These are phyloP conservation scores for Peromyscus maniculatus DNA, from an alignment of 2,113 vertebrate species.

Conservation along the genomic window DNA sequence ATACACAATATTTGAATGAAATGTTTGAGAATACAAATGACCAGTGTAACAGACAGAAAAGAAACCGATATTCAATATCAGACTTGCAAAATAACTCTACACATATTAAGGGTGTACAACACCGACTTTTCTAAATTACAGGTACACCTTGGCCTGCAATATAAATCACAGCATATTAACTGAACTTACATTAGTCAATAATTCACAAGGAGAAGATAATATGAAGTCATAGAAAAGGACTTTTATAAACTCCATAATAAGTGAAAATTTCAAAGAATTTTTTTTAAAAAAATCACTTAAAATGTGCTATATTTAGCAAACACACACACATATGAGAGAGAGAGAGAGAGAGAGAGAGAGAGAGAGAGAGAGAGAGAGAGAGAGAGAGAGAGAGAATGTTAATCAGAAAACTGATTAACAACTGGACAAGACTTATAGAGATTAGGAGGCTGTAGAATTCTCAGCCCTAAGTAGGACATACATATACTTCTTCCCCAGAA, in stretches of 20 bases:
- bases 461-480: not conserved
- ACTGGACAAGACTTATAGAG: not conserved
- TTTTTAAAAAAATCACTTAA: not conserved
- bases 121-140: slow-evolving; percentile 4
- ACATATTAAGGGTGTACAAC: not conserved
- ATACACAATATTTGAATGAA: not conserved
- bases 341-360: too few relatives aligned
- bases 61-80: not conserved
- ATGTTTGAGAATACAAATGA: not conserved
- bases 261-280: not conserved
- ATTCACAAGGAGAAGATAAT: not conserved
- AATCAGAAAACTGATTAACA: too few relatives aligned
- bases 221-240: not conserved
- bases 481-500: not conserved
- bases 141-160: not conserved
- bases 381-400: too few relatives aligned
- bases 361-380: too few relatives aligned
- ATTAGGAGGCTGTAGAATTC: not conserved
- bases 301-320: not conserved
- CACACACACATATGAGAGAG: too few relatives aligned
- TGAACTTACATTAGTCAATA: not conserved
- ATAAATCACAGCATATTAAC: not conserved
- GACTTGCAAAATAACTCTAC: not conserved
- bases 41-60: not conserved
- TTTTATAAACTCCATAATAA: not conserved